Conservation (phyloP, 2,113 vertebrate genomes). For the Ciconia boyciana region DNA sequence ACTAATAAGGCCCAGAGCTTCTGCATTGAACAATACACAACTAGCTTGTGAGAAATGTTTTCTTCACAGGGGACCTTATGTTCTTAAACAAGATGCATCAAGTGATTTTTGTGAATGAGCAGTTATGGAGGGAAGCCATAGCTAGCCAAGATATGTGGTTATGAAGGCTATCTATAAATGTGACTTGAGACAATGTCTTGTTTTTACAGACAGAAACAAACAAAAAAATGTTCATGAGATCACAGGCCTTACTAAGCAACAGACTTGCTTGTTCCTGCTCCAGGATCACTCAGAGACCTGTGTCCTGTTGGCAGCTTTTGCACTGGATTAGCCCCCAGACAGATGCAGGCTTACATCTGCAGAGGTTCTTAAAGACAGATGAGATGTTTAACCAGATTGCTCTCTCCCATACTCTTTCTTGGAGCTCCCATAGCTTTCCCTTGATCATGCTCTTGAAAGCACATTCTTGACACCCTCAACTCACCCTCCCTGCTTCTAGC, state of each 20-base stretch:
- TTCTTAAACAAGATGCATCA: not conserved
- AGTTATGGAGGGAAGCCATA: not conserved
- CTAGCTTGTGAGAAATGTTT: not conserved
- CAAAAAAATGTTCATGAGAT: not conserved
- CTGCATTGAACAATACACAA: not conserved
- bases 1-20: not conserved
- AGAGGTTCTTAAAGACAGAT: not conserved
- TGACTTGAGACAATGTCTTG: not conserved
- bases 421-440: not conserved
- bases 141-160: fast-evolving
- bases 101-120: not conserved
- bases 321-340: not conserved
- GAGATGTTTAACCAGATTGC: not conserved
- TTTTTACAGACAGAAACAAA: not conserved
- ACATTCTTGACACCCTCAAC: not conserved
- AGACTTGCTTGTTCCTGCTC: not conserved
- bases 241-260: not conserved
- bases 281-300: not conserved
- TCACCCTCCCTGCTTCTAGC: not conserved
- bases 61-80: not conserved
- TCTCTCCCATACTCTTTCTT: not conserved
- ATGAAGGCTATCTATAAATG: not conserved
- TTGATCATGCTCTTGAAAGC: not conserved
- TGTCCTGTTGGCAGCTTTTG: not conserved
- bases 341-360: not conserved